A percentile compares a stretch with the other conserved stretches of the same genome.
These are phyloP conservation scores for Lamellibrachia satsuma DNA, from an alignment of 2,888 invertebrate genomes.

Conservation along the genomic window DNA sequence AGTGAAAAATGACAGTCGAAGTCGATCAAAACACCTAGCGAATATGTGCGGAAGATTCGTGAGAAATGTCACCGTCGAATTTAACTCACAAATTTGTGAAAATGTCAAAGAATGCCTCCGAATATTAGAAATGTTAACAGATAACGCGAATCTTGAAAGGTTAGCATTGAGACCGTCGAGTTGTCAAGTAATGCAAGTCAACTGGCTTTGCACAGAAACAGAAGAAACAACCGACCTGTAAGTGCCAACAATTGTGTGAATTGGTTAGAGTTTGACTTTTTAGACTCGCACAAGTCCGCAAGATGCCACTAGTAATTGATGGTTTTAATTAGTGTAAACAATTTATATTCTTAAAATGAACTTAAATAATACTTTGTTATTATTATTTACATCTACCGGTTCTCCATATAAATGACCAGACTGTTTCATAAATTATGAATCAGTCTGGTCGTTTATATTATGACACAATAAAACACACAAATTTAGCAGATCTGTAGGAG, in stretches of 20 bases:
- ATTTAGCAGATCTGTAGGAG: no score
- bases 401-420: no score
- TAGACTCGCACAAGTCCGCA: no score
- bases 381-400: no score
- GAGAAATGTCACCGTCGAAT: constrained; percentile 57
- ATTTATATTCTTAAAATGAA: no score
- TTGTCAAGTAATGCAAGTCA: constrained; percentile 45
- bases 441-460: no score
- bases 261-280: no score
- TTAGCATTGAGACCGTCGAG: constrained; percentile 61
- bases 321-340: no score
- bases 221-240: constrained; percentile 17
- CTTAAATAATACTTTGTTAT: no score
- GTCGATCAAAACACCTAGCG: constrained; percentile 57
- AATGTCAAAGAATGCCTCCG: constrained; percentile 57
- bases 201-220: constrained; percentile 5
- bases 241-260: background rate
- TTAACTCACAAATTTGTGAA: constrained; percentile 55
- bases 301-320: no score
- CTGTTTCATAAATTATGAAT: no score
- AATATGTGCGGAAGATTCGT: constrained; percentile 61
- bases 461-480: no score
- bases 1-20: constrained; percentile 43
- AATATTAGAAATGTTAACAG: constrained; percentile 53
- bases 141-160: constrained; percentile 58